Evolutionary conservation across 2,113 vertebrate species (phyloP).

Genomic region (Corydoras sp.): DNA sequence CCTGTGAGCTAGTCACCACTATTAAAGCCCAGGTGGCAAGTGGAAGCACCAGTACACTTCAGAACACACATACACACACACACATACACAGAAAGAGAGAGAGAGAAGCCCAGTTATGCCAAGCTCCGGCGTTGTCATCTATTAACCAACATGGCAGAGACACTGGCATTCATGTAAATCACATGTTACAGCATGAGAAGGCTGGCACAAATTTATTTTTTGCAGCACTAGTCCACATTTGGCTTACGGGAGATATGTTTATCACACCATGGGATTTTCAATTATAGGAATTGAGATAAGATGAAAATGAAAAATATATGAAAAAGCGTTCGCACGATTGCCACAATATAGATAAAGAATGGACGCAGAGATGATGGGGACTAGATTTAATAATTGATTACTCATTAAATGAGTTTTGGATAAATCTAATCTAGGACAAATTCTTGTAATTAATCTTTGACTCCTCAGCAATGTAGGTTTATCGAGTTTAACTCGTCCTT

Average conservation of each 20-base stretch:
- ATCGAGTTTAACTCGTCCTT: no score
- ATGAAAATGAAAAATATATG: not conserved
- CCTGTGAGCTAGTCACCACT: constrained; percentile 56
- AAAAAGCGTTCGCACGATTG: not conserved
- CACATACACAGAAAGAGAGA: not conserved
- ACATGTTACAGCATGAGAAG: constrained; percentile 11
- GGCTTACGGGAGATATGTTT: constrained; percentile 7
- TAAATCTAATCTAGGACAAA: no score
- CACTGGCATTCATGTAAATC: constrained; percentile 25
- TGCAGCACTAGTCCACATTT: not conserved
- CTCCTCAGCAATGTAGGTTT: no score
- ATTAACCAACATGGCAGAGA: constrained; percentile 31
- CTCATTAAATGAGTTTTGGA: no score
- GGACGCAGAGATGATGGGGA: no score
- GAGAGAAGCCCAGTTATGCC: constrained; percentile 16
- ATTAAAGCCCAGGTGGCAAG: constrained; percentile 60
- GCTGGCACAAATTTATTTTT: constrained; percentile 3
- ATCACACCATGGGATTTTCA: constrained; percentile 11
- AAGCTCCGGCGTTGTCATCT: constrained; percentile 41
- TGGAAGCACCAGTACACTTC: constrained; percentile 38
- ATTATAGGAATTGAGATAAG: not conserved
- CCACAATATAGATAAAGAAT: no score
- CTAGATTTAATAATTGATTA: no score
- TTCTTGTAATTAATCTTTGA: no score
- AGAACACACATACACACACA: constrained; percentile 21